These are phyloP conservation scores for Pollimyrus isidori DNA, from an alignment of 2,113 vertebrate species.

Conservation along the genomic window DNA sequence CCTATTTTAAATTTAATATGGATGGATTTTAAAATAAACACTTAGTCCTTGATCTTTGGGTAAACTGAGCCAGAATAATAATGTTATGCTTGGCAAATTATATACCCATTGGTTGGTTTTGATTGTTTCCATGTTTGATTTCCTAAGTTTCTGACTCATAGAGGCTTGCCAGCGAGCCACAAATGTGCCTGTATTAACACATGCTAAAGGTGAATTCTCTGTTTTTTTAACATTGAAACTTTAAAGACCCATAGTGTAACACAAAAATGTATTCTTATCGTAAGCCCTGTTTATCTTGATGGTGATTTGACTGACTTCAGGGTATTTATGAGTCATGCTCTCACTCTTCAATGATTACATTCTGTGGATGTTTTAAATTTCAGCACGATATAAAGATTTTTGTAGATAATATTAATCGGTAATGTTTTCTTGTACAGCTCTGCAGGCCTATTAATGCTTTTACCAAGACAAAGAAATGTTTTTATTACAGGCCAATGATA, in stretches of 20 bases:
- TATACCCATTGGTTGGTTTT: neutral
- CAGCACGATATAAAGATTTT: neutral
- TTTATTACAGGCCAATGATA: neutral
- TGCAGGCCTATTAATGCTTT: neutral
- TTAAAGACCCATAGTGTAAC: neutral
- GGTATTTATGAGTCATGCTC: neutral
- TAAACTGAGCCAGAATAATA: neutral
- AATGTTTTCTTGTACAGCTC: neutral
- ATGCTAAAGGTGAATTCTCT: neutral
- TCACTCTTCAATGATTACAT: neutral
- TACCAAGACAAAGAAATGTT: neutral
- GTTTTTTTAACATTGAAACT: neutral
- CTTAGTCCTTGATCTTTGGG: neutral
- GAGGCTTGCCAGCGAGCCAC: neutral
- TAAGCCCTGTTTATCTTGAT: neutral
- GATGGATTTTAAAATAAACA: neutral
- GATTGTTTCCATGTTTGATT: conserved; percentile 8
- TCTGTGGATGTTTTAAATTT: neutral
- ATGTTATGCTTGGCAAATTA: neutral
- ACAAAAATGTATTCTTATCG: neutral
- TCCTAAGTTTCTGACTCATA: neutral
- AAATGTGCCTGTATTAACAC: neutral
- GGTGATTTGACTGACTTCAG: neutral
- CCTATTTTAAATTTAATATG: neutral
- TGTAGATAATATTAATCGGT: neutral